Evolutionary conservation across 2,113 vertebrate species (phyloP).

Genomic region (Puffinus mauretanicus): DNA sequence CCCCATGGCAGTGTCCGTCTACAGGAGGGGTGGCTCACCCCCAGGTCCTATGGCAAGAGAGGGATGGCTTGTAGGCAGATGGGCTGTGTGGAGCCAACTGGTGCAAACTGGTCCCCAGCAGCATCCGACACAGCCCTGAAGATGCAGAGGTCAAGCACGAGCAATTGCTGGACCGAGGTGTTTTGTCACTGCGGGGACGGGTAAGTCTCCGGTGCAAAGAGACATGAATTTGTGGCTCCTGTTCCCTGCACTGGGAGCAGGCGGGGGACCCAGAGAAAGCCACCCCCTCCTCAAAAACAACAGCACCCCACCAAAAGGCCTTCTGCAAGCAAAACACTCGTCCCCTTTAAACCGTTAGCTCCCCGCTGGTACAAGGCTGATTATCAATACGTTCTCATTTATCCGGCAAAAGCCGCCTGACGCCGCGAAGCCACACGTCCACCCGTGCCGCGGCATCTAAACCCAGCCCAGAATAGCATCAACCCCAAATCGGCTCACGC

Average conservation of each 20-base stretch:
- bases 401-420: not conserved
- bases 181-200: not conserved
- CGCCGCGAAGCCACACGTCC: accelerated
- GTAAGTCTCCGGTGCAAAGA: too few species aligned
- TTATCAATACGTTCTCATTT: not conserved
- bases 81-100: not conserved
- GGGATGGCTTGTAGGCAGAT: not conserved
- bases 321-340: not conserved
- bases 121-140: not conserved
- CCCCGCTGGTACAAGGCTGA: not conserved
- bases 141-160: not conserved
- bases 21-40: not conserved
- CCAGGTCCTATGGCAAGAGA: not conserved
- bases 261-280: not conserved
- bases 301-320: not conserved
- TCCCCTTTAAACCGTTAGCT: not conserved
- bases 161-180: too few species aligned
- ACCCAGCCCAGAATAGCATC: not conserved
- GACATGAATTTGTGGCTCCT: not conserved
- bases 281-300: too few species aligned
- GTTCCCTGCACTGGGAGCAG: not conserved
- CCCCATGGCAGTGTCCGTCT: accelerated
- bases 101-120: not conserved
- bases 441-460: not conserved
- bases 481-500: not conserved